phyloP scores from a whole-genome alignment of 1,140 invertebrate genomes.

The Diplogasteroides magnus region DNA sequence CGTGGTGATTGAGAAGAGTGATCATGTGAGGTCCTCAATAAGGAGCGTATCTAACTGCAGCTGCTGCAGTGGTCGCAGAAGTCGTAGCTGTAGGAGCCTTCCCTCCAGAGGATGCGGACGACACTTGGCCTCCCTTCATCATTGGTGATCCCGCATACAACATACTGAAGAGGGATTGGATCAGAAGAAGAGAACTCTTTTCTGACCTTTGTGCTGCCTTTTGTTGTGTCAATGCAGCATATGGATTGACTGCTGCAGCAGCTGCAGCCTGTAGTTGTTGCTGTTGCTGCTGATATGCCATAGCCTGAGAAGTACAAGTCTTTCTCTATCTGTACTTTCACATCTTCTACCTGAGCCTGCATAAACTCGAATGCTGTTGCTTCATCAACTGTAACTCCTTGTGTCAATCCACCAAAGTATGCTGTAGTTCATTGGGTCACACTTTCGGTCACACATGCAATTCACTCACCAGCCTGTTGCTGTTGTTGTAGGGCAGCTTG shows the following conservation, averaged over 20 bases:
- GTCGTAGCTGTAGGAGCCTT: not conserved
- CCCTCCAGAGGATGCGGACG: not conserved
- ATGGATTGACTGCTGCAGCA: not conserved
- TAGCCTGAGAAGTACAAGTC: not conserved
- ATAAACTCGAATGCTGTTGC: not conserved
- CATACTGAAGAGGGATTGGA: not conserved
- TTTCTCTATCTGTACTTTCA: not conserved
- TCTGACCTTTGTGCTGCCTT: too few species aligned
- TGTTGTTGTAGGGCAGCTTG: too few species aligned
- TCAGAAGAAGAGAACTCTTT: not conserved
- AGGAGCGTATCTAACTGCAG: not conserved
- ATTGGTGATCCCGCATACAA: not conserved
- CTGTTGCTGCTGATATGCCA: not conserved
- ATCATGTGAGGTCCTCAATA: not conserved
- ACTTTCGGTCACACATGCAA: too few species aligned
- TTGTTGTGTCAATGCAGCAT: too few species aligned
- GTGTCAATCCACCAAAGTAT: too few species aligned
- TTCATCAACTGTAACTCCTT: too few species aligned
- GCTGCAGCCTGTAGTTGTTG: not conserved
- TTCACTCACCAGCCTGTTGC: too few species aligned
- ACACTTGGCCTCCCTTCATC: not conserved
- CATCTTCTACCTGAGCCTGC: not conserved
- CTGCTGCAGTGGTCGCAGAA: not conserved
- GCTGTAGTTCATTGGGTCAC: too few species aligned
- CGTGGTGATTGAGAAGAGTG: too few species aligned